Evolutionary conservation across 2,888 invertebrate species (phyloP).

Genomic region (Cerastis rubricosa): DNA sequence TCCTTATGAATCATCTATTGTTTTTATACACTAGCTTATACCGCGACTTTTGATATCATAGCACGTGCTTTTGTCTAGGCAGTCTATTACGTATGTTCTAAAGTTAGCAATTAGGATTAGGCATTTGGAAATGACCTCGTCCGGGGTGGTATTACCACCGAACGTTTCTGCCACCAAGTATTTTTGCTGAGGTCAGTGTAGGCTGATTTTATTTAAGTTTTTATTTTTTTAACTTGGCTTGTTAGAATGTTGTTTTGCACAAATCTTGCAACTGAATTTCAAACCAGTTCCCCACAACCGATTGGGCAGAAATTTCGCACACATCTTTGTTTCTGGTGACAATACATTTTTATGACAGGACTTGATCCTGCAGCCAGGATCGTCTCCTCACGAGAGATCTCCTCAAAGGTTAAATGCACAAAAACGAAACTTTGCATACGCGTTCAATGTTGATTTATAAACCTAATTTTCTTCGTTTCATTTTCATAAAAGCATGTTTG

Average conservation of each 20-base stretch:
- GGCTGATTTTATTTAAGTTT: background rate
- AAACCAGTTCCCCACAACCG: background rate
- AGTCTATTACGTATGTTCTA: background rate
- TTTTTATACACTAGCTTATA: background rate
- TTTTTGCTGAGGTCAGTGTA: background rate
- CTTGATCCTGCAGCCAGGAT: background rate
- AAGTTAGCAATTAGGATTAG: background rate
- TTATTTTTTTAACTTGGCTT: background rate
- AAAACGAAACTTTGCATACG: background rate
- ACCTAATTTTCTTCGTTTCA: background rate
- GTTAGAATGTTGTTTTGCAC: background rate
- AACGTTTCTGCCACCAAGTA: background rate
- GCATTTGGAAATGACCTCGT: background rate
- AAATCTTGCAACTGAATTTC: too few relatives aligned
- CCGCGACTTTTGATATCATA: conserved; percentile 2
- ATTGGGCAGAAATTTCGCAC: background rate
- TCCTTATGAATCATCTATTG: conserved; percentile 53
- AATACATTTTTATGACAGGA: background rate
- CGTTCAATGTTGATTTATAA: background rate
- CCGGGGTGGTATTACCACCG: background rate
- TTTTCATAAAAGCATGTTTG: too few relatives aligned
- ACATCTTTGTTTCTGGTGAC: background rate
- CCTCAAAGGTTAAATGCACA: background rate
- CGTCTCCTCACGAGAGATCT: background rate
- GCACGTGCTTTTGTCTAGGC: background rate